phyloP scores from a whole-genome alignment of 2,888 invertebrate species.

The Chrysotoxum bicinctum region DNA sequence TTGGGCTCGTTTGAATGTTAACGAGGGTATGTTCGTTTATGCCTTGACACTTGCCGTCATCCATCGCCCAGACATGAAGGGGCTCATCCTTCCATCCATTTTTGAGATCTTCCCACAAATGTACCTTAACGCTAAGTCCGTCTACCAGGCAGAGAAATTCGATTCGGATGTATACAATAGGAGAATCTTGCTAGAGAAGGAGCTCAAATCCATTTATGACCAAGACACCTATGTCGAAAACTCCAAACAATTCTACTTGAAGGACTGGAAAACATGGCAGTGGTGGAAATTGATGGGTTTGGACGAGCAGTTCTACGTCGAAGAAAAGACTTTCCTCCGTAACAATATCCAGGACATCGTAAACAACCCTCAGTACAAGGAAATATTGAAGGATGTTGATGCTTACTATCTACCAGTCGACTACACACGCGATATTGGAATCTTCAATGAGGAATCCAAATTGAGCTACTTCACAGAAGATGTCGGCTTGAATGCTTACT shows the following conservation, averaged over 20 bases:
- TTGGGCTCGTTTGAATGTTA: slow-evolving; percentile 86
- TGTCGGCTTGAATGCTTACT: slow-evolving; percentile 85
- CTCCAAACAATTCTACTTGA: slow-evolving; percentile 30
- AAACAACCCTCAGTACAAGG: slow-evolving; percentile 76
- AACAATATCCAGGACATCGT: slow-evolving; percentile 74
- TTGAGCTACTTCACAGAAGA: slow-evolving; percentile 89
- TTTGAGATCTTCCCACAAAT: slow-evolving; percentile 91
- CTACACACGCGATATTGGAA: slow-evolving; percentile 83
- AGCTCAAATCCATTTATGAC: slow-evolving; percentile 76
- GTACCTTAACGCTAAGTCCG: slow-evolving; percentile 88
- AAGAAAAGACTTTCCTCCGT: slow-evolving; percentile 77
- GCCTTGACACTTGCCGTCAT: slow-evolving; percentile 86
- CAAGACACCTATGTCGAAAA: slow-evolving; percentile 74
- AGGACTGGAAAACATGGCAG: slow-evolving; percentile 78
- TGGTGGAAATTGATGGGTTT: slow-evolving; percentile 79
- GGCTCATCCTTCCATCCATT: slow-evolving; percentile 86
- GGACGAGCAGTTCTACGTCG: slow-evolving; percentile 76
- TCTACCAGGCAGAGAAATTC: slow-evolving; percentile 86
- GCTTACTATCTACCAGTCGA: slow-evolving; percentile 83
- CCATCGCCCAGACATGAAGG: slow-evolving; percentile 86
- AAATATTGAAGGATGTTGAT: slow-evolving; percentile 75
- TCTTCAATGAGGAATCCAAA: slow-evolving; percentile 83
- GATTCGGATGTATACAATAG: slow-evolving; percentile 79
- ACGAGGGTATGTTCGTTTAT: slow-evolving; percentile 88
- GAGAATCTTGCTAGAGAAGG: slow-evolving; percentile 81